Evolutionary conservation across 1,140 invertebrate species (phyloP), one percentile per base, ranked within the genome.

Genomic region (Bombus picipes): DNA sequence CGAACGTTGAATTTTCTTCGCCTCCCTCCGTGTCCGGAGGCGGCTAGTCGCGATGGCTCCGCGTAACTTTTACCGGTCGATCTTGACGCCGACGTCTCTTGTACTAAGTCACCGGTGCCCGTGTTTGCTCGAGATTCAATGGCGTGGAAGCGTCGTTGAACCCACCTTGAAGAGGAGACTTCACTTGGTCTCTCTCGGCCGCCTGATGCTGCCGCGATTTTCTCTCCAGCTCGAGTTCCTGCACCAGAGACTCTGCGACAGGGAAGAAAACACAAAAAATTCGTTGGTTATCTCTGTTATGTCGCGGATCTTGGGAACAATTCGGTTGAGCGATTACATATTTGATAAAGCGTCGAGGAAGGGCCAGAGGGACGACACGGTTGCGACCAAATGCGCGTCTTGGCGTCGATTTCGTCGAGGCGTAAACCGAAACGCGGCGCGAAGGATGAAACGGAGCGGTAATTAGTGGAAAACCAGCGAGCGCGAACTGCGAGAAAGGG

Each of bases 201-300:
- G 97, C 96, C 89, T 96, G 96, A 87, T 98, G 97, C 92, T 97
- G 97, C 83, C 97, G 96, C 62, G 97, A 96, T 94, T 98, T 98
- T 94, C 97, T 96, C 93, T 98, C 98, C 96, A 98, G 96, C 95
- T 98, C 97, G 89, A 98, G 96, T 94, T 98, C 98, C 94, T 98
- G 97, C 73, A 97, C 97, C 91, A 98, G 95, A 70, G 97, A 97
- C 96, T 98, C 97, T 98, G 96, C 89, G 96, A 96, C 92, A 93
- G 93, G 71, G 92, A 91, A 83, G 92, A 91, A 83, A 89, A 81
- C 57, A 57, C 37, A 88, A 37, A 89, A 85, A 91, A 75, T 89
- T 87, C 68, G 73, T 62, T 73, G 82, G 73, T 59, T 73, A 75
- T 62, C 71, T 73, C 3, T n/a, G 41, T 68, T 62, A 43, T 79